Conservation (phyloP, 2,113 vertebrate species). For the Catharus bicknelli region DNA sequence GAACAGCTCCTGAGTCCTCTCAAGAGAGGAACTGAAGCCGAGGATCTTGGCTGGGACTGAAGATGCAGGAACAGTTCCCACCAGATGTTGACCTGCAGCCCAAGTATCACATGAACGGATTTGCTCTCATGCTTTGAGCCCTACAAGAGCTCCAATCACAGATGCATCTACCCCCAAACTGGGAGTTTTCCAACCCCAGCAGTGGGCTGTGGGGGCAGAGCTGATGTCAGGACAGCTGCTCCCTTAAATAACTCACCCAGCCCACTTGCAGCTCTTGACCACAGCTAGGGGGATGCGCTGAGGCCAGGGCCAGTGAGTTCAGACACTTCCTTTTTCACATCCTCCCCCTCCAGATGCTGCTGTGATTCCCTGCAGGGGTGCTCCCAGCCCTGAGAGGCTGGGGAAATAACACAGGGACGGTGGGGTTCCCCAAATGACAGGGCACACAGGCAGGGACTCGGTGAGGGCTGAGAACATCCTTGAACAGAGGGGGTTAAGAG, state of each 20-base stretch:
- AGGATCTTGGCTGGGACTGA: neutral
- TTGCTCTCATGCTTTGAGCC: neutral
- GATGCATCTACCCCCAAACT: neutral
- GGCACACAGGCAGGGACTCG: rapidly evolving
- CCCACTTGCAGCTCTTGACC: neutral
- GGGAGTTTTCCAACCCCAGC: neutral
- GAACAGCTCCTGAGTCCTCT: neutral
- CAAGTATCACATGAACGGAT: neutral
- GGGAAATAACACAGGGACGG: rapidly evolving
- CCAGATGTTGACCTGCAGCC: neutral
- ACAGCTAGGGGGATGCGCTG: rapidly evolving
- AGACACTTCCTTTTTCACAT: slow-evolving; percentile 27
- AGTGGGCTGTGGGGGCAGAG: rapidly evolving
- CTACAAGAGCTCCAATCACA: neutral
- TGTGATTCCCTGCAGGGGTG: neutral
- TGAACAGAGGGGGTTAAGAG: neutral
- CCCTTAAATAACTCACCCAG: rapidly evolving
- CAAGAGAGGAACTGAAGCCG: neutral
- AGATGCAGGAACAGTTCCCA: neutral
- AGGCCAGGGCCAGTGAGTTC: neutral
- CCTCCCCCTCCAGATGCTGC: rapidly evolving
- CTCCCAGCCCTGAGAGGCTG: rapidly evolving
- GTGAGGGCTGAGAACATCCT: neutral
- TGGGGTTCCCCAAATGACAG: too few species aligned
- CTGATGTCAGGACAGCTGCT: rapidly evolving